Base-by-base conservation (phyloP, 2,797 vertebrate species). In the Sitta carolinensis region DNA sequence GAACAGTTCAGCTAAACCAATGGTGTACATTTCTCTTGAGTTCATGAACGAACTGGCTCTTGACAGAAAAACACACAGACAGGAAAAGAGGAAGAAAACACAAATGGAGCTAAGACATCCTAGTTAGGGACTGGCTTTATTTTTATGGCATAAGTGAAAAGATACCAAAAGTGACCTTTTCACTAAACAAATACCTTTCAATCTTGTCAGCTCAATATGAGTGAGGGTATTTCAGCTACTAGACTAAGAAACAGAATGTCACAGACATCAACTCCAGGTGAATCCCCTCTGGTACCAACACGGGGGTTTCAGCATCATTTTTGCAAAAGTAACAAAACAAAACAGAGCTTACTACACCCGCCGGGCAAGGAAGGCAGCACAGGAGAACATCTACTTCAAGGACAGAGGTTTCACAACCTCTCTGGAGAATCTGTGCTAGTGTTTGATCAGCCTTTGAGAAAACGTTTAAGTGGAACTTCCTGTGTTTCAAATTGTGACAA, bases 91-190 rank as follows among this genome's bases (percentile, higher is more conserved):
- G 7, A 2, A 20, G 25, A 22, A 69, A 54, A 54, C 10, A 62
- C n/a, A 61, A 34, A 42, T 74, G 69, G 57, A 87, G 48, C 61
- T 77, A 80, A 75, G 68, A 75, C 50, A 87, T 57, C 14, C 69
- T 75, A 84, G 50, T 81, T 87, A 94, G 54, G 43, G 26, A 69
- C 25, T 88, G 29, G 42, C 16, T 91, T 91, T 89, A 80, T 91
- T 93, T 93, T 95, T 78, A 84, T 43, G 75, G 27, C 70, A n/a
- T 73, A 82, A 91, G 64, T 63, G 63, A 86, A 88, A 73, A 86
- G 36, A 89, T 81, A 92, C 48, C 32, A 88, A 69, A 92, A 81
- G 34, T 29, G 4, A 94, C 85, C 82, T 95, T 96, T 93, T 90
- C 73, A 84, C 18, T n/a, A 64, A 89, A 77, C 30, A 89, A 84